A percentile compares a stretch with the other conserved stretches of the same genome.
phyloP scores from a whole-genome alignment of 1,140 invertebrate genomes.

The Acromyrmex heyeri region DNA sequence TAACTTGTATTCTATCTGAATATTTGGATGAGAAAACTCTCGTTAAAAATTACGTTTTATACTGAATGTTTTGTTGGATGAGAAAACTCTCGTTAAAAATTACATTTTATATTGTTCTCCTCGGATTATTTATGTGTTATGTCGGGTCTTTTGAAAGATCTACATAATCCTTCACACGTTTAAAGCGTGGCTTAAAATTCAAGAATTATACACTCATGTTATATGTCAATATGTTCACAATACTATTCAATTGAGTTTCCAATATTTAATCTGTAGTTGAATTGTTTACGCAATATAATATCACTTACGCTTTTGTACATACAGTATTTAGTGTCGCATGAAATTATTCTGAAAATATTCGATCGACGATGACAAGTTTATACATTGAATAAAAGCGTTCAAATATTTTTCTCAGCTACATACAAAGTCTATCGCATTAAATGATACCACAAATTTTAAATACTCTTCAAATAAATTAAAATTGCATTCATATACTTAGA shows the following conservation, averaged over 20 bases:
- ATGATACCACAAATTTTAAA: neutral
- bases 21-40: conserved; percentile 16
- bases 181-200: conserved; percentile 37
- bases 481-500: neutral
- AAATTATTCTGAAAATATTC: conserved; percentile 11
- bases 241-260: neutral
- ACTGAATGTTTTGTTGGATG: neutral
- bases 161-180: conserved; percentile 55
- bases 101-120: conserved; percentile 67
- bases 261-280: neutral
- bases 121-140: neutral
- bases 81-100: conserved; percentile 64
- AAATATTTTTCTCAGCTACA: neutral
- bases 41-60: conserved; percentile 70
- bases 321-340: neutral
- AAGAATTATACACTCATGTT: neutral
- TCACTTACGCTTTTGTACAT: neutral
- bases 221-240: neutral
- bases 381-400: neutral
- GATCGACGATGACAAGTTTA: neutral
- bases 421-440: neutral
- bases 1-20: conserved; percentile 40
- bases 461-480: neutral
- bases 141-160: neutral
- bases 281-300: neutral